Base-by-base conservation (phyloP, 1,140 invertebrate genomes). In the Euborellia annulipes region DNA sequence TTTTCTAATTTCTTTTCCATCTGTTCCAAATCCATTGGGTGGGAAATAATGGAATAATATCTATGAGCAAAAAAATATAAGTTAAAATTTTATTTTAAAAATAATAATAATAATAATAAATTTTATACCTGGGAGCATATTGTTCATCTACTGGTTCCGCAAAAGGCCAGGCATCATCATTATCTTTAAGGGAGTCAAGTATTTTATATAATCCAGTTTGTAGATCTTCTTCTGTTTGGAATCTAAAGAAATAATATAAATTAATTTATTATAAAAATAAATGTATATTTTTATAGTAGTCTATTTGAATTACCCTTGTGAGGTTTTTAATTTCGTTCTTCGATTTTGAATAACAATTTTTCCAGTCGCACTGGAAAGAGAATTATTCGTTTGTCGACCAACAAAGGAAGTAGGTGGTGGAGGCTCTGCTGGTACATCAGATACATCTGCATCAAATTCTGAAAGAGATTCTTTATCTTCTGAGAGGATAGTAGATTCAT, bases 81-180 rank as follows among this genome's bases (percentile, higher is more conserved):
- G n/a, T n/a, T 63, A 45, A 34, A 37, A 45, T 45, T 38, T 37
- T 3, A 45, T 20, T 37, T 19, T 13, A 27, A 6, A 27, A n/a
- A n/a, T n/a, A n/a, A n/a, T n/a, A n/a, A n/a, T n/a, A n/a, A n/a
- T n/a, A n/a, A n/a, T n/a, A n/a, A n/a, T n/a, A n/a, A n/a, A n/a
- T n/a, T n/a, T n/a, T n/a, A 60, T 89, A 92, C 59, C 85, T 83
- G 1, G 89, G 89, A 1, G 88, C 88, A 59, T 84, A 87, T 55
- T 86, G 80, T 60, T 93, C 87, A 45, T 90, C 85, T 1, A 94
- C 87, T 3, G 87, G 82, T 61, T 89, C 83, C 53, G 82, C 68
- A 62, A 93, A 93, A 2, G 88, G 88, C 88, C 88, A 93, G 2
- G 88, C 85, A 62, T 92, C 86, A 49, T 82, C 76, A 57, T 90